Evolutionary conservation across 35 echinoderm and acorn worm species (phyloP).

Genomic region (Heliocidaris tuberculata): DNA sequence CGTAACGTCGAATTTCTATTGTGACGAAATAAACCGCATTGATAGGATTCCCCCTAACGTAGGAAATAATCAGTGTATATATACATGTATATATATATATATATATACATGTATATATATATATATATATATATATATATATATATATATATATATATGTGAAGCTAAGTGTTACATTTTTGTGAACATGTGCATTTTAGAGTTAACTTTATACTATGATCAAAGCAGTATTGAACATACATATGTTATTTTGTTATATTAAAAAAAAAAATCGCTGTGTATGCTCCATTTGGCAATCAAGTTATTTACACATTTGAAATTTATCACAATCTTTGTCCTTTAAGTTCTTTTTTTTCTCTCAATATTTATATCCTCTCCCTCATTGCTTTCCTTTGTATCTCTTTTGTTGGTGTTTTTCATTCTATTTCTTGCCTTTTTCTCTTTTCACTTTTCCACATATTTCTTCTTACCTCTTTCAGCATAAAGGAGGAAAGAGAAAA

Average conservation of each 20-base stretch:
- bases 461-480: no score
- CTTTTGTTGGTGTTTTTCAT: neutral
- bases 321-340: neutral
- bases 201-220: neutral
- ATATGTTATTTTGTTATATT: neutral
- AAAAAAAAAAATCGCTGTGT: neutral
- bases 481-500: neutral
- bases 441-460: no score
- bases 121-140: no score
- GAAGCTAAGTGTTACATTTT: neutral
- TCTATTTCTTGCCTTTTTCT: neutral
- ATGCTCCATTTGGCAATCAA: neutral
- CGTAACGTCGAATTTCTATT: no score
- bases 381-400: neutral
- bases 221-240: slow-evolving; percentile 11
- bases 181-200: neutral
- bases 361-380: neutral
- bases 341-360: neutral
- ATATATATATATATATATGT: no score
- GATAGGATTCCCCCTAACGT: no score
- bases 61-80: no score
- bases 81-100: no score
- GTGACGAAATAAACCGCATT: no score
- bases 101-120: no score
- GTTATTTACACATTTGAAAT: neutral